Conservation (phyloP, 2,113 vertebrate genomes). For the Oriolus oriolus region DNA sequence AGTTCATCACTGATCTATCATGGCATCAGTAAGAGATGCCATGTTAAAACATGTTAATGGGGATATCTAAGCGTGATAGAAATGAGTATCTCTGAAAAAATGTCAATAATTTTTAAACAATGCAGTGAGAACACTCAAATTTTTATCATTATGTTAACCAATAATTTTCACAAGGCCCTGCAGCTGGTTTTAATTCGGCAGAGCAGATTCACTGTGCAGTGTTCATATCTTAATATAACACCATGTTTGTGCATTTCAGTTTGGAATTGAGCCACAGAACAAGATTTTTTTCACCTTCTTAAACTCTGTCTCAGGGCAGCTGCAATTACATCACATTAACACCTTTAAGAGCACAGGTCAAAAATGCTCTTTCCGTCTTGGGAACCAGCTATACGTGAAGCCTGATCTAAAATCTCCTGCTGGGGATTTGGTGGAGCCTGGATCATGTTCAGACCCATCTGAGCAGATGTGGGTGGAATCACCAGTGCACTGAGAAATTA, state of each 20-base stretch:
- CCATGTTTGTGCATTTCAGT: not conserved
- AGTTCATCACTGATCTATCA: not conserved
- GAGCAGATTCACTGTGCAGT: not conserved
- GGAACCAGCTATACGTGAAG: not conserved
- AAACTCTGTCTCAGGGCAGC: not conserved
- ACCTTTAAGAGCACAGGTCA: slow-evolving; percentile 17
- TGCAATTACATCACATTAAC: slow-evolving; percentile 47
- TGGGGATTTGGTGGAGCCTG: not conserved
- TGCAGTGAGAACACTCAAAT: not conserved
- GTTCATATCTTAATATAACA: not conserved
- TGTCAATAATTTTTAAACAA: not conserved
- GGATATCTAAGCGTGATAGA: not conserved
- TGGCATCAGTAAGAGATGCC: not conserved
- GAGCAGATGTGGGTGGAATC: not conserved
- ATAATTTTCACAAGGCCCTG: not conserved
- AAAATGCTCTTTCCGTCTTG: not conserved
- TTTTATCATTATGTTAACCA: not conserved
- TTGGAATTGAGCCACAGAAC: not conserved
- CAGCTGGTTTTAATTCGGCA: not conserved
- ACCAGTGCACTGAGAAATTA: fast-evolving
- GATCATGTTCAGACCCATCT: not conserved
- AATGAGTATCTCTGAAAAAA: not conserved
- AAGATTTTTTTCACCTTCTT: not conserved
- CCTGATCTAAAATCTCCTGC: not conserved
- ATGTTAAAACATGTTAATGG: not conserved